Evolutionary conservation across 2,797 vertebrate species (phyloP), one percentile per base, ranked within the genome.

Genomic region (Crocodylus rhombifer): DNA sequence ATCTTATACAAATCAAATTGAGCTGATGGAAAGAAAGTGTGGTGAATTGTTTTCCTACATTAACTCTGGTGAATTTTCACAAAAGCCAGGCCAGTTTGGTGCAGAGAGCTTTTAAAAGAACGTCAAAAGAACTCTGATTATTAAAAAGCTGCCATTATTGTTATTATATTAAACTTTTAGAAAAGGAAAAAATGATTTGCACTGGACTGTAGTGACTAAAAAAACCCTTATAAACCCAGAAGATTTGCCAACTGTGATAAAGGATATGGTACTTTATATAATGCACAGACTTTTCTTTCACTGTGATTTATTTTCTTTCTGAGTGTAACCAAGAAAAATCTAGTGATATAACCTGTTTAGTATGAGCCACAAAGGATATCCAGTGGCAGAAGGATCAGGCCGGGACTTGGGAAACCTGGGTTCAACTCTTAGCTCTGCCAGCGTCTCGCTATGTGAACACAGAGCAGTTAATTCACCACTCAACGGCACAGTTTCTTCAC

Each of bases 21-120:
- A 14, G 26, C 42, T 3, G 4, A n/a, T 91, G 60, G 61, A 90
- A 90, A 80, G 30, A 93, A 78, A 81, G 10, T 14, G 28, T 84
- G 13, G 15, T 92, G 79, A 90, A 82, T 82, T 83, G 10, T 36
- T 91, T 42, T 88, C 94, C 81, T 86, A 84, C 17, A 58, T 77
- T 88, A 90, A 89, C 28, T 77, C 16, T 81, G 26, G 14, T 55
- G 84, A 30, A 58, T 78, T 84, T 94, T 2, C 88, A 56, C 63
- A 57, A 79, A 89, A 36, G 2, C 51, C 58, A 62, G 69, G 16
- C 61, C 80, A 73, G 51, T 57, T 33, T 3, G n/a, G 87, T 0
- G 2, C 14, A 81, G 58, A 93, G 1, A 18, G 2, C 55, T 78
- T 90, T 91, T 73, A 89, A 73, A 80, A 84, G 42, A 51, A 51